Conservation (phyloP, 2,797 vertebrate genomes). For the Poeciliopsis presidionis region DNA sequence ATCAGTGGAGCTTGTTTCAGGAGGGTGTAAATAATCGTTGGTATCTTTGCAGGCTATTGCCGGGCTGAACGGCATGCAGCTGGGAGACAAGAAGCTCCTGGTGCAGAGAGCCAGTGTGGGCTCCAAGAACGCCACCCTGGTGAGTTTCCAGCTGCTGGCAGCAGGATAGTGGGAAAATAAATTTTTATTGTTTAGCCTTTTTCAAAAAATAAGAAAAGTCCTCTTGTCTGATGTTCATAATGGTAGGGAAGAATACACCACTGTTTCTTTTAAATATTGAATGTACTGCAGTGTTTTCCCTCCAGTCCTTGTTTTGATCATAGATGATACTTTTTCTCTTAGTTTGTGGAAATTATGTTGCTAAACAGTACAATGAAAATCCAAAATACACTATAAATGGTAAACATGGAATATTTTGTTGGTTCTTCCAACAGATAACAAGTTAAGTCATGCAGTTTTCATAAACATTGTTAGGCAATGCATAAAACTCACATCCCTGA, state of each 20-base stretch:
- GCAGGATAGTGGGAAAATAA: slow-evolving; percentile 29
- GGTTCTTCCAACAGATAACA: not conserved
- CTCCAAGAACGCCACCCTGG: slow-evolving; percentile 93
- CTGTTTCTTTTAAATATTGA: not conserved
- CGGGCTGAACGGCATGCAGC: slow-evolving; percentile 93
- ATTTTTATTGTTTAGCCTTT: no score
- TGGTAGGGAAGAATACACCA: not conserved
- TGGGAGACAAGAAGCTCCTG: slow-evolving; percentile 94
- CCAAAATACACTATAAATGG: not conserved
- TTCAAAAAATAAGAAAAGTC: no score
- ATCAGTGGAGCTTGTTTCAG: not conserved
- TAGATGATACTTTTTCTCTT: not conserved
- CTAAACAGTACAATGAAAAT: not conserved
- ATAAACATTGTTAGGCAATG: not conserved
- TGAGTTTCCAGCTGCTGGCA: slow-evolving; percentile 73
- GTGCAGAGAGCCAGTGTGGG: slow-evolving; percentile 94
- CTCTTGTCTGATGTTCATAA: not conserved
- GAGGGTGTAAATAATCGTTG: not conserved
- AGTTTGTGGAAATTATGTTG: not conserved
- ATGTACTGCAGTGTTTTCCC: not conserved
- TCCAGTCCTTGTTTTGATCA: not conserved
- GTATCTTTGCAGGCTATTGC: slow-evolving; percentile 85
- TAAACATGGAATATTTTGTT: not conserved
- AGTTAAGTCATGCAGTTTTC: not conserved
- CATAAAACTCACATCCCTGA: not conserved